Base-by-base conservation (phyloP, 2,113 vertebrate species). In the Smithornis capensis region DNA sequence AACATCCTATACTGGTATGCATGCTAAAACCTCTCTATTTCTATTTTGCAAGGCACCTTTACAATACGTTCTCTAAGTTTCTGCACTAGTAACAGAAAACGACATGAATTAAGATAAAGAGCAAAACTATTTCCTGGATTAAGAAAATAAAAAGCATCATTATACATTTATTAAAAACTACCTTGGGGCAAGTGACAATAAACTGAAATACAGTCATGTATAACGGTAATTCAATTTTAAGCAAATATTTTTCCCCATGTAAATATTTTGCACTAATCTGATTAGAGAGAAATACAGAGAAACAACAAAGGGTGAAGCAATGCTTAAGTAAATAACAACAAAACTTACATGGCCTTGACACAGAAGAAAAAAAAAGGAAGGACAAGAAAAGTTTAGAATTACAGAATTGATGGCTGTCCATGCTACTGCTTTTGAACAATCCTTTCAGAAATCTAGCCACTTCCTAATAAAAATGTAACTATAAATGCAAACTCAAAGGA, bases 31-130 rank as follows among this genome's bases (percentile, higher is more conserved):
- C 93, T 97, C 97, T 96, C 96, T 98, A 97, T 94, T 91, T 97
- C 98, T 98, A 98, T 87, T 97, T 97, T 97, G 97, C 98, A 99
- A 99, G 98, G 98, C 98, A 99, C 98, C 98, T 98, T 98, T 98
- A 98, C 96, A 97, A 96, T 97, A 98, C 31, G 70, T 96, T 97
- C 89, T 97, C 96, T 97, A 97, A 92, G 22, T 89, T 94, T 97
- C 56, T 74, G 90, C 88, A 97, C 95, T 95, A 97, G 47, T 63
- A 97, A 97, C 74, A 94, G 83, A 98, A 98, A 97, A 94, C 44
- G 68, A 55, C 37, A 87, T 84, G 83, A 92, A 93, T 83, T 81
- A 93, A 96, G 77, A 95, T 59, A 91, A 94, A 90, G 95, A 98
- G 83, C 17, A 94, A 94, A 97, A 95, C 78, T 94, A 95, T 84